Conservation (phyloP, 1,140 invertebrate species). For the Aphelinus atriplicis region DNA sequence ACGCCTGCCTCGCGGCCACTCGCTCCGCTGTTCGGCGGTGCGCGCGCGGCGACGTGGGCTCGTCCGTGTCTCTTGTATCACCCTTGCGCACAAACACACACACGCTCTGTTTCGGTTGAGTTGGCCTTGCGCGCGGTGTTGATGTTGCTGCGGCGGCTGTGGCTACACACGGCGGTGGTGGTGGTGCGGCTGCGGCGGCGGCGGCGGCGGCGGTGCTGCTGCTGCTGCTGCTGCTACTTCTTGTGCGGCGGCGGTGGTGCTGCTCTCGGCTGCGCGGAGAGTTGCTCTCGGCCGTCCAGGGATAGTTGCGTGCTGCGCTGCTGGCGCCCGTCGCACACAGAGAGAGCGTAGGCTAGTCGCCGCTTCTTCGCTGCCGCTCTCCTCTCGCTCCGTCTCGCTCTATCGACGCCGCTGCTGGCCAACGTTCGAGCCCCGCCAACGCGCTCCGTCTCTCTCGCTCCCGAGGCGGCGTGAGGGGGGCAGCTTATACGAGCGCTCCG, state of each 20-base stretch:
- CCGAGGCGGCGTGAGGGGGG: slow-evolving; percentile 1
- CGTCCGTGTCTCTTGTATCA: neutral
- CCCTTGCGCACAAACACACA: no score
- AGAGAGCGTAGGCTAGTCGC: neutral
- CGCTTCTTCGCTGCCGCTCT: neutral
- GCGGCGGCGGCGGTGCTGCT: no score
- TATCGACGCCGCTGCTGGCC: neutral
- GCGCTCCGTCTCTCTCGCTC: slow-evolving; percentile 34
- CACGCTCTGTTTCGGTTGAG: no score
- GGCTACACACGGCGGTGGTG: no score
- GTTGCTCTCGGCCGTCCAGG: neutral
- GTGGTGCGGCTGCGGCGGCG: no score
- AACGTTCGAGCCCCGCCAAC: neutral
- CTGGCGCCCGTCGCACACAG: neutral
- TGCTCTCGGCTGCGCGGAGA: no score
- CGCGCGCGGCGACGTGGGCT: neutral
- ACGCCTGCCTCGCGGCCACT: neutral
- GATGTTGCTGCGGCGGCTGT: no score
- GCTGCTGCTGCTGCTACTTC: no score
- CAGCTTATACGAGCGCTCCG: neutral
- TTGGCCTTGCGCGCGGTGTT: no score
- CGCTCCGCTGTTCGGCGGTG: neutral
- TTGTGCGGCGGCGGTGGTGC: no score
- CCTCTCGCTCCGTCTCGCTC: neutral
- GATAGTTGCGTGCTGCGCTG: neutral